Base-by-base conservation (phyloP, 2,113 vertebrate species). In the Capreolus pygargus region DNA sequence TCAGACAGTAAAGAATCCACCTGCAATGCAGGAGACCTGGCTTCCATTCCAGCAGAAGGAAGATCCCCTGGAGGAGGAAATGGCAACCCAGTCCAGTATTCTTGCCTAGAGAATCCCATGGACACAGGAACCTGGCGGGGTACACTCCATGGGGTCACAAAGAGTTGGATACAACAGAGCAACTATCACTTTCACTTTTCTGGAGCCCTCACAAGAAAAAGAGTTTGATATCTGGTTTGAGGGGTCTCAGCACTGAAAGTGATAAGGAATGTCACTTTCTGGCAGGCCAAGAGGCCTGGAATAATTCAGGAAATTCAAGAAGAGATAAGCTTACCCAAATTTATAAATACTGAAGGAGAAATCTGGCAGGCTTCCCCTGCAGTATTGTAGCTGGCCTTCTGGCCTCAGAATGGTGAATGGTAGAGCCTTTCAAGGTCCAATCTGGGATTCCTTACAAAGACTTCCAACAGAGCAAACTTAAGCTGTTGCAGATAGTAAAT, bases 31-130 rank as follows among this genome's bases (percentile, higher is more conserved):
- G 39, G 39, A 76, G 70, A 76, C 21, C 39, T 0, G 6, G 39
- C 39, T 76, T 39, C 0, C 0, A 76, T 43, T 39, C 12, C 0
- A 27, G 70, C 0, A 1, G 36, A 27, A 39, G 23, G 39, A 76
- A 43, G 36, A 27, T 43, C 6, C 12, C 70, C 39, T 43, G 39
- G 70, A 76, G 39, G 43, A 76, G 23, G 23, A 43, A 76, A 7
- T 43, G 23, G 70, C 23, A 76, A 76, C 39, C 12, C 23, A 43
- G 12, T 27, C 70, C 36, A 43, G 23, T 74, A 14, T 76, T 76
- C 23, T 76, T 76, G 70, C 39, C 70, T 76, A 23, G 39, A 76
- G 23, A 76, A 43, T 43, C 6, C 70, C 39, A 4, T 43, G 39
- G 36, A 76, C 23, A 2, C 12, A 76, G 23, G 39, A 76, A 23